Conservation (phyloP, 2,797 vertebrate genomes). For the Numenius phaeopus region DNA sequence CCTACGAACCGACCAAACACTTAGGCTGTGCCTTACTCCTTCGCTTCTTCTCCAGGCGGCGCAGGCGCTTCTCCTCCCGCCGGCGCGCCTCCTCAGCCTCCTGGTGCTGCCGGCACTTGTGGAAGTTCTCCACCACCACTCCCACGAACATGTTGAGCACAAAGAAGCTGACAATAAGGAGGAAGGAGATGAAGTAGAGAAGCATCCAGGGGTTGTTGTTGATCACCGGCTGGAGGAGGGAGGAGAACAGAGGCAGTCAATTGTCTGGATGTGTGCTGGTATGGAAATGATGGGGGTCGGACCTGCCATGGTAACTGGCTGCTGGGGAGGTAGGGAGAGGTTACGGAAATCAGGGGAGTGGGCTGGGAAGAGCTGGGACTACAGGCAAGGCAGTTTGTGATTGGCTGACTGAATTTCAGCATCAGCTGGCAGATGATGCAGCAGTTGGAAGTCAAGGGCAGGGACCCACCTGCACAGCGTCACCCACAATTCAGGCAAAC, state of each 20-base stretch:
- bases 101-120: constrained; percentile 90
- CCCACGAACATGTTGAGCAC: constrained; percentile 94
- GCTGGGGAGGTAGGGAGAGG: not conserved
- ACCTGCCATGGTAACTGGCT: not conserved
- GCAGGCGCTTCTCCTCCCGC: constrained; percentile 87
- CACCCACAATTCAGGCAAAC: not conserved
- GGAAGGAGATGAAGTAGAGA: constrained; percentile 93
- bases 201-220: constrained; percentile 93
- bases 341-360: not conserved
- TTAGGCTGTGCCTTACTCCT: constrained; percentile 89
- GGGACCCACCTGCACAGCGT: not conserved
- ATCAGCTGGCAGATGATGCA: not conserved
- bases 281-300: not conserved
- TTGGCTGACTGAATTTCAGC: not conserved
- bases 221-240: constrained; percentile 78
- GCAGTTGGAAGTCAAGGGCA: not conserved
- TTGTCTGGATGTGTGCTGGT: not conserved
- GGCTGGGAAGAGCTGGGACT: not conserved
- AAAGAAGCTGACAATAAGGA: constrained; percentile 93
- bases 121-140: constrained; percentile 92
- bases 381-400: not conserved
- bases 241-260: not conserved
- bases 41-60: constrained; percentile 94
- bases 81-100: constrained; percentile 85
- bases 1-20: constrained; percentile 75